Base-by-base conservation (phyloP, 2,797 vertebrate genomes). In the Holocentrus rufus region DNA sequence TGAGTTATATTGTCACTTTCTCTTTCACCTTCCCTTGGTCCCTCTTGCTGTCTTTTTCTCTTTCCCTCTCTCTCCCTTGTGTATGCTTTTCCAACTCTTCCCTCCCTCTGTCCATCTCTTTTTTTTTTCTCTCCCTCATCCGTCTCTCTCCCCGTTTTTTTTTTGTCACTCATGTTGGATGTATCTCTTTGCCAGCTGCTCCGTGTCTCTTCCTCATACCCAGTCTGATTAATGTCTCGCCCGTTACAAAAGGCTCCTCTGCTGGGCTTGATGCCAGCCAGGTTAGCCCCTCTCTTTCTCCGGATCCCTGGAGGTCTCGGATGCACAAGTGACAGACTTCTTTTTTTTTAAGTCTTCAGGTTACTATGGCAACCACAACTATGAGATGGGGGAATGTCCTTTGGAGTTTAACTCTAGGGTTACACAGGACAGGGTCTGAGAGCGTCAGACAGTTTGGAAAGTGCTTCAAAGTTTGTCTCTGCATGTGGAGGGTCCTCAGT, bases 11-110 rank as follows among this genome's bases (percentile, higher is more conserved):
- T 75, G 46, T 69, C 15, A 10, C 20, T 56, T 36, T 76, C 55
- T 83, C 52, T 76, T 77, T 50, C 61, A 55, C 55, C 49, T 34
- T 65, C 55, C 50, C 27, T 20, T 17, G 20, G 25, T 13, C 23
- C 13, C 23, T 13, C 44, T n/a, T 5, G 22, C 34, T 13, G 7
- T 42, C 27, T 61, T 74, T 49, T 49, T 77, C 25, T 64, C 49
- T 47, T 62, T 75, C 34, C 18, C 44, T 69, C 20, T 65, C 53
- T 79, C 69, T 80, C 52, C 66, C 74, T 56, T 11, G 44, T 88
- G 87, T 91, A 84, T 84, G 75, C 86, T 87, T 88, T 91, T 89
- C 88, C 86, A 87, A 89, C 87, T 89, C 72, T 83, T 81, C 72
- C 20, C 73, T 68, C 14, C 36, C 7, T 63, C 7, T 71, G 64